Percentiles rank a stretch among this genome's conserved stretches.
phyloP scores from a whole-genome alignment of 2,113 vertebrate species.

The Hemibagrus wyckioides region DNA sequence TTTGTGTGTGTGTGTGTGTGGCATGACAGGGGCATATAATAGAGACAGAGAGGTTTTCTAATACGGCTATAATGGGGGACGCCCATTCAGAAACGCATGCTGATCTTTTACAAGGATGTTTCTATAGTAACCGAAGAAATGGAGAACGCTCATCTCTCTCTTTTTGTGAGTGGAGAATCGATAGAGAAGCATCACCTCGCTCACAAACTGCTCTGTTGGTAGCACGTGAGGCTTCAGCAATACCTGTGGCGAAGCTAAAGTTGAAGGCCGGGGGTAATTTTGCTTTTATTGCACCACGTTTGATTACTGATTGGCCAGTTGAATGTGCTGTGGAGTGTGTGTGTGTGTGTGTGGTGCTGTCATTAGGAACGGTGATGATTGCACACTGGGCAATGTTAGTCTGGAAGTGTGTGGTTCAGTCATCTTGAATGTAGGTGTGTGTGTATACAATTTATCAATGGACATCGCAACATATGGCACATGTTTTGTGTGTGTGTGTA shows the following conservation, averaged over 20 bases:
- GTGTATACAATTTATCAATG: background rate
- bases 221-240: background rate
- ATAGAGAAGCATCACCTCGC: conserved; percentile 29
- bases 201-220: conserved; percentile 27
- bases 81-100: conserved; percentile 55
- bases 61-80: conserved; percentile 45
- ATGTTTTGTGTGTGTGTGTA: background rate
- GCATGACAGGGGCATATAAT: conserved; percentile 7
- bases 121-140: conserved; percentile 66
- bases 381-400: background rate
- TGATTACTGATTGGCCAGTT: conserved; percentile 26
- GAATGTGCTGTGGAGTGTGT: background rate
- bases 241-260: conserved; percentile 27
- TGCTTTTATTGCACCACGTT: background rate
- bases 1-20: background rate
- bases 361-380: conserved; percentile 8
- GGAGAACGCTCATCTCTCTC: conserved; percentile 45
- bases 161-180: conserved; percentile 29
- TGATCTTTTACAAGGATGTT: conserved; percentile 59
- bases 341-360: background rate
- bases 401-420: conserved; percentile 1
- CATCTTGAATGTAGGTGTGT: conserved; percentile 2
- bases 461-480: background rate
- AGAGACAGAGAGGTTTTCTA: conserved; percentile 39
- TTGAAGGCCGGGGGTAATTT: conserved; percentile 26